These are phyloP conservation scores for Deilephila elpenor DNA, from an alignment of 2,888 invertebrate species.

Conservation along the genomic window DNA sequence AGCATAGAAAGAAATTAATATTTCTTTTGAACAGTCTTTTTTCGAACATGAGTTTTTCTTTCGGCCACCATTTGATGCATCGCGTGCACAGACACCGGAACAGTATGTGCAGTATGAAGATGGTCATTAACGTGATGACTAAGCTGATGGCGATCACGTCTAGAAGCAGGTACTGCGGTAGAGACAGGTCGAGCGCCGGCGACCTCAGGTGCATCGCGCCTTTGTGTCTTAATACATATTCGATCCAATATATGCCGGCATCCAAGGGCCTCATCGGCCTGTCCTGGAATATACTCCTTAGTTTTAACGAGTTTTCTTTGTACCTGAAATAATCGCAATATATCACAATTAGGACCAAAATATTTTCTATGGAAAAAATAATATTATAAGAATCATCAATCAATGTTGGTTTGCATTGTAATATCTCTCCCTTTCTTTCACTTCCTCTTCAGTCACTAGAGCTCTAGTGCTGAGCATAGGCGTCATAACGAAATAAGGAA, in stretches of 20 bases:
- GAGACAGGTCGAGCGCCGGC: conserved; percentile 76
- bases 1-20: conserved; percentile 66
- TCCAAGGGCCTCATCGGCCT: conserved; percentile 84
- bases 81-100: conserved; percentile 74
- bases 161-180: conserved; percentile 75
- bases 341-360: no score
- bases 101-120: conserved; percentile 68
- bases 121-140: conserved; percentile 57
- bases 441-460: no score
- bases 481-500: no score
- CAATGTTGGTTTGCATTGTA: no score
- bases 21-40: conserved; percentile 69
- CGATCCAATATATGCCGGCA: conserved; percentile 87
- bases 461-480: no score
- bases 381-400: no score
- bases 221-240: conserved; percentile 85
- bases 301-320: conserved; percentile 73
- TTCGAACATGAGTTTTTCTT: conserved; percentile 67
- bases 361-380: no score
- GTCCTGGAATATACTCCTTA: conserved; percentile 83
- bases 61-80: conserved; percentile 76
- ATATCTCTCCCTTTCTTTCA: no score
- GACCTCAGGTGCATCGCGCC: conserved; percentile 81
- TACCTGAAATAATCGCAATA: conserved; percentile 67
- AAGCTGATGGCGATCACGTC: conserved; percentile 70